A percentile compares a stretch with the other conserved stretches of the same genome.
Evolutionary conservation across 2,113 vertebrate genomes (phyloP).

Genomic region (Neomonachus schauinslandi): DNA sequence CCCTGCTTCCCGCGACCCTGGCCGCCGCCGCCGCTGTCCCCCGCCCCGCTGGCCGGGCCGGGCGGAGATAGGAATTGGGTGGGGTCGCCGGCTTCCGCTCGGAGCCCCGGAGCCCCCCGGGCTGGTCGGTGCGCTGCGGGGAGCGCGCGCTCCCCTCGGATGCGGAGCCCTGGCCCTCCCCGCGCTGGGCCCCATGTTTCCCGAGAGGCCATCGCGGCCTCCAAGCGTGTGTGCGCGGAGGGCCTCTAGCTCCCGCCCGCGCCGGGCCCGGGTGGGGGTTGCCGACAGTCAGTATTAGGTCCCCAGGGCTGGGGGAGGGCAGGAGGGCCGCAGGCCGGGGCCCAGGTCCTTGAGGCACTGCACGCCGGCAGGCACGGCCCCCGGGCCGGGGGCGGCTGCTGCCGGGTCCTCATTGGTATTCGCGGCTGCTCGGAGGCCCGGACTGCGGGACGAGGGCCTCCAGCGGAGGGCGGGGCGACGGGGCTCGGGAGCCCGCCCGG

Average conservation of each 20-base stretch:
- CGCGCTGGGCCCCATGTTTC: background rate
- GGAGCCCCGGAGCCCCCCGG: background rate
- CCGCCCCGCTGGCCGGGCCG: constrained; percentile 69
- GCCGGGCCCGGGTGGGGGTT: background rate
- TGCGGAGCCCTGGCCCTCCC: background rate
- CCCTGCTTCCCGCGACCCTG: background rate
- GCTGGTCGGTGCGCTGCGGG: background rate
- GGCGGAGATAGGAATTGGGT: background rate
- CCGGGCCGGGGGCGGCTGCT: background rate
- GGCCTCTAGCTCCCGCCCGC: background rate
- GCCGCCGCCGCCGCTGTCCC: background rate
- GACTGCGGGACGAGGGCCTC: background rate
- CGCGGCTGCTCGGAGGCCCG: background rate
- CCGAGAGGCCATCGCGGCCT: background rate
- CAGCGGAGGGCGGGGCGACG: background rate
- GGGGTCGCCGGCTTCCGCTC: background rate
- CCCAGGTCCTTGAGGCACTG: background rate
- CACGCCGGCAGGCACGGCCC: background rate
- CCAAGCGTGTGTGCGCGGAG: background rate
- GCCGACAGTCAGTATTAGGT: constrained; percentile 59
- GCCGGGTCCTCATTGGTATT: background rate
- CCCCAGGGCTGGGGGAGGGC: background rate
- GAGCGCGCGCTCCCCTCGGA: background rate
- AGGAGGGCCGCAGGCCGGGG: background rate
- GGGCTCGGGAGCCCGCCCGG: too few species aligned